Evolutionary conservation across 2,113 vertebrate species (phyloP), one percentile per base, ranked within the genome.

Genomic region (Microcebus jonahi): DNA sequence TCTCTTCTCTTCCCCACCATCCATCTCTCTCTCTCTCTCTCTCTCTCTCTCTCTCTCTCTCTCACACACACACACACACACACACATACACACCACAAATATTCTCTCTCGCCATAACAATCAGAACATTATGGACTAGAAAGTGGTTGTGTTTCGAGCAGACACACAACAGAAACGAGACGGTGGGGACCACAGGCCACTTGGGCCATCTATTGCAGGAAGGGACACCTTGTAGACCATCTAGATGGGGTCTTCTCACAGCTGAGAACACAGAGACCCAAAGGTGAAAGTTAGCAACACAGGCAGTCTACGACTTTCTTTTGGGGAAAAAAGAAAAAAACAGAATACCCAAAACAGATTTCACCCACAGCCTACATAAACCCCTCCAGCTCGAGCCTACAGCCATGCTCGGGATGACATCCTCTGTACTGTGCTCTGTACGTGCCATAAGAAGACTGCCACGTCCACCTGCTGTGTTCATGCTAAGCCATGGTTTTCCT

Each of bases 331-430:
- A 63, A 63, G 0, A 29, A 63, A 63, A 63, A 63, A 5, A 10
- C 27, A 29, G 61, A 63, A 68, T 20, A 75, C 39, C 25, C 71
- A 57, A 57, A 57, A 2, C 5, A 29, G 36, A 31, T 55, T n/a
- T 77, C 8, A 25, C 18, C 31, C 11, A 50, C 55, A 31, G 39
- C 57, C 2, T 48, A 6, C 70, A 2, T 21, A 34, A 13, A 36
- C 12, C 25, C 50, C 11, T 23, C 31, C n/a, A 48, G n/a, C 39
- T 82, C 27, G 3, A 70, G 18, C 13, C 55, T 11, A 31, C 27
- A 42, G 14, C 3, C 21, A 4, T 6, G 21, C 2, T 6, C 17
- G 27, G 70, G 29, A n/a, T 3, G 15, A 6, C 7, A 14, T 11
- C n/a, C 29, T 79, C n/a, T 21, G 71, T n/a, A 21, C 15, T 9